A percentile compares a stretch with the other conserved stretches of the same genome.
These are phyloP conservation scores for Heliconius congener DNA, from an alignment of 1,140 invertebrate species.

Conservation along the genomic window DNA sequence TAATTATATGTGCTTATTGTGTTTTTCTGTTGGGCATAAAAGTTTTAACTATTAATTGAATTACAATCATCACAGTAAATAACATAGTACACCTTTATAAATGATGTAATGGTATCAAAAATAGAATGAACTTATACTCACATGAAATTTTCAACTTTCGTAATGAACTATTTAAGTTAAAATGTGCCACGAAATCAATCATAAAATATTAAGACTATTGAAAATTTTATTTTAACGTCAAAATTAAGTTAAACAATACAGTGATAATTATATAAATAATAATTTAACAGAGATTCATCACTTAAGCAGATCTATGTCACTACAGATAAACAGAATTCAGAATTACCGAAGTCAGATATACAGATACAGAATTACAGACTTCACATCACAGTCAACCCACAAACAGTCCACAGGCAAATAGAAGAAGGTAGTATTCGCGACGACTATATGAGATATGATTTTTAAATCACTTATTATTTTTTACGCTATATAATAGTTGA, in stretches of 20 bases:
- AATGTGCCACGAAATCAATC: not conserved
- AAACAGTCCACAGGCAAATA: too few relatives aligned
- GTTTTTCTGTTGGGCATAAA: slow-evolving; percentile 57
- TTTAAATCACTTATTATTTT: too few relatives aligned
- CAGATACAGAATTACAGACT: too few relatives aligned
- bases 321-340: not conserved
- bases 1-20: slow-evolving; percentile 41
- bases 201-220: not conserved
- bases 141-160: slow-evolving; percentile 37
- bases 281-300: not conserved
- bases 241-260: not conserved
- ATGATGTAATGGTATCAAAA: slow-evolving; percentile 45
- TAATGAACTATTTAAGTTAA: not conserved
- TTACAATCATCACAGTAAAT: slow-evolving; percentile 20
- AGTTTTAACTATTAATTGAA: slow-evolving; percentile 17
- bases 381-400: too few relatives aligned
- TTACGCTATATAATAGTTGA: too few relatives aligned
- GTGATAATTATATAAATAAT: not conserved
- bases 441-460: too few relatives aligned
- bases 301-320: slow-evolving; percentile 47
- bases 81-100: slow-evolving; percentile 22
- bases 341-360: too few relatives aligned
- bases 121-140: slow-evolving; percentile 40
- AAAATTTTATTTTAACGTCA: not conserved
- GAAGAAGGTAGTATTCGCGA: too few relatives aligned